phyloP scores from a whole-genome alignment of 2,888 invertebrate species.

The Fragum sueziense region DNA sequence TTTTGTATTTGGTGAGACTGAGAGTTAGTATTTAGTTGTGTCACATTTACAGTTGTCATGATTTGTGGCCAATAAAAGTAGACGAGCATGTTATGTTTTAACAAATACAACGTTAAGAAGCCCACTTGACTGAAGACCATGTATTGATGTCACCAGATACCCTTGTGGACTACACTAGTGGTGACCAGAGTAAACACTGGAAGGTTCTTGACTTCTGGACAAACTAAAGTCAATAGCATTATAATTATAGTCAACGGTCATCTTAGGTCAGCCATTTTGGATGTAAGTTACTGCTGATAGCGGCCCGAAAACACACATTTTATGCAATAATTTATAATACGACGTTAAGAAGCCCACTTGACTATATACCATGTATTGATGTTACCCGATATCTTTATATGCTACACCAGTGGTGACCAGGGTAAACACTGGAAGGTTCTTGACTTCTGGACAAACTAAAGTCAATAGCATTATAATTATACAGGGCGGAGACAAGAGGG shows the following conservation, averaged over 20 bases:
- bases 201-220: conserved; percentile 1
- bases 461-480: neutral
- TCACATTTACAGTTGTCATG: no score
- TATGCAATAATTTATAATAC: no score
- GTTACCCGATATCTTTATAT: neutral
- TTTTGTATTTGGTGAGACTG: no score
- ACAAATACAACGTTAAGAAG: no score
- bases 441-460: neutral
- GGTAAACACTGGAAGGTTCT: neutral
- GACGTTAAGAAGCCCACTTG: neutral
- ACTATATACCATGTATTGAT: neutral
- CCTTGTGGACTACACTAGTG: neutral
- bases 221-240: neutral
- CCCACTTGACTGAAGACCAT: neutral
- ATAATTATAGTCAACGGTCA: no score
- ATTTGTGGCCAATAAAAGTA: no score
- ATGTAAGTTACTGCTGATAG: no score
- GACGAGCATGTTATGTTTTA: no score
- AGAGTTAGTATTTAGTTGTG: no score
- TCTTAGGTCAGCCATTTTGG: no score
- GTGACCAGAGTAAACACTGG: neutral
- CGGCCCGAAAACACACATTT: no score
- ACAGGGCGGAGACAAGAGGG: no score
- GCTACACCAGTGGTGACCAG: neutral
- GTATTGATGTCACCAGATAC: neutral